These are phyloP conservation scores for Myotis davidii DNA, from an alignment of 2,113 vertebrate genomes.

Conservation along the genomic window DNA sequence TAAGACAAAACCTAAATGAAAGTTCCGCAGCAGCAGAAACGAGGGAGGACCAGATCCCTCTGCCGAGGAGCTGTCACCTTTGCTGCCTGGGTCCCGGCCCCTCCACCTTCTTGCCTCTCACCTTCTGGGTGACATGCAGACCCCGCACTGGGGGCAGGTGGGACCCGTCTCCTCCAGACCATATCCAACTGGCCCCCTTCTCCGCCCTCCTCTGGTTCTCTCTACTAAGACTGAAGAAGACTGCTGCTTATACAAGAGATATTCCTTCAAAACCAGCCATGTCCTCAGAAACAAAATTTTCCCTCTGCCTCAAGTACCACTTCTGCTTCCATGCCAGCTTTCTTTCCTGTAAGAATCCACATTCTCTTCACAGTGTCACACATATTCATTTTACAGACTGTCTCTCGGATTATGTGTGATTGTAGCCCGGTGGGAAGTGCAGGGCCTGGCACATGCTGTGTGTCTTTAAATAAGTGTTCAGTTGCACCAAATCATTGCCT, in stretches of 20 bases:
- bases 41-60: not conserved
- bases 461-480: not conserved
- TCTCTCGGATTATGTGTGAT: not conserved
- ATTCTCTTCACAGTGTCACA: not conserved
- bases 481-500: not conserved
- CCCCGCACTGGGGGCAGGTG: fast-evolving
- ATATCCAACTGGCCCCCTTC: not conserved
- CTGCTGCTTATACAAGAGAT: not conserved
- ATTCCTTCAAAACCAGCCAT: not conserved
- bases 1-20: not conserved
- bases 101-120: fast-evolving
- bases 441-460: fast-evolving
- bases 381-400: not conserved
- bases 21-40: not conserved
- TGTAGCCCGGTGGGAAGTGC: not conserved
- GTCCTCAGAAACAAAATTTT: not conserved
- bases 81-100: not conserved
- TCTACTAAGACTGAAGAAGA: not conserved
- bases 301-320: not conserved
- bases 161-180: not conserved
- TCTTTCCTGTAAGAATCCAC: not conserved
- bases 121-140: not conserved
- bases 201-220: not conserved
- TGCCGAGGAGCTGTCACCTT: not conserved
- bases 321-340: not conserved